Base-by-base conservation (phyloP, 2,797 vertebrate genomes). In the Lagocephalus sceleratus region DNA sequence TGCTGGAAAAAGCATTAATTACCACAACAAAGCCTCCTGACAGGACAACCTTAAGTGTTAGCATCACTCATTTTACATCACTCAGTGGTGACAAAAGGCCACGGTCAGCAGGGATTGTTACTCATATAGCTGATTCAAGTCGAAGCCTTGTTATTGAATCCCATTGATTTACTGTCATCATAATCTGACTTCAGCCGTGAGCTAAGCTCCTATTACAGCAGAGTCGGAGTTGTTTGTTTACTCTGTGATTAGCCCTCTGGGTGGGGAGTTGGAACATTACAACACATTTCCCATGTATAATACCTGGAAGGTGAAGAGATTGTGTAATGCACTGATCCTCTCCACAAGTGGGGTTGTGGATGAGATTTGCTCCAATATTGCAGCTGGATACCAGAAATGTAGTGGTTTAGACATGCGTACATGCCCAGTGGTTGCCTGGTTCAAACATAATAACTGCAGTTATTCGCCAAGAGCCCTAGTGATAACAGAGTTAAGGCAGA, bases 151-250 rank as follows among this genome's bases (percentile, higher is more conserved):
- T 79, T 80, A 73, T 73, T 81, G 73, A 78, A 70, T 63, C 52
- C 50, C 61, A 85, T 81, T 82, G 82, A 87, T 86, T 85, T 70
- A 58, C 76, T 81, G 83, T 81, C 83, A 73, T 84, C 68, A 75
- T 72, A 82, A 81, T 86, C 82, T 81, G 70, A 80, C 72, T 76
- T 78, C 61, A 51, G 60, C 69, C 76, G 53, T 63, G 51, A 56
- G 57, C 61, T 64, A 44, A 78, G 71, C 76, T 75, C 47, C 60
- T 66, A 75, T 84, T 82, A 77, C 50, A 63, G 65, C 61, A 54
- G 50, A 68, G 79, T 85, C 76, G 50, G 49, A 64, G 56, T 58
- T 76, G 68, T 83, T 86, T 84, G 85, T 84, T 86, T 81, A 77
- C 55, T 46, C 54, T 47, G 20, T 5, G 48, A 84, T 85, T 77